Base-by-base conservation (phyloP, 2,888 invertebrate genomes). In the Thera obeliscata region DNA sequence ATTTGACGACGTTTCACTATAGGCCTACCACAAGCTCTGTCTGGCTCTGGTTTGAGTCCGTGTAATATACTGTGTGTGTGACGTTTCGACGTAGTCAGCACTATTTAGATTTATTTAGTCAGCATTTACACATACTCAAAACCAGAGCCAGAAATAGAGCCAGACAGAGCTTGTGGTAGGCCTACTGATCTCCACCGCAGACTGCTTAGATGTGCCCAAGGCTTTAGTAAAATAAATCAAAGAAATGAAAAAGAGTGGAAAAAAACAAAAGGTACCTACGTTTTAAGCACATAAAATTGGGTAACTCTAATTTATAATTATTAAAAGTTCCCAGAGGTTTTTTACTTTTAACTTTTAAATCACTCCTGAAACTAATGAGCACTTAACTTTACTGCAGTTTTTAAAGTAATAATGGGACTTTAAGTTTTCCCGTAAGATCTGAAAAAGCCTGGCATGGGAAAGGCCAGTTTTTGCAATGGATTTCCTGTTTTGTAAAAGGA, bases 361-460 rank as follows among this genome's bases (percentile, higher is more conserved):
- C 76, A 77, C 76, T 73, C 70, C 72, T 59, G 75, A 74, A 75
- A 84, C 82, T 86, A 85, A 88, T 85, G 85, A 84, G 76, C 76
- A 78, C 78, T 85, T 83, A 79, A 78, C 79, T 87, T 89, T 85
- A 89, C 84, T 87, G 87, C 85, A 85, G 84, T 89, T 87, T 73
- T 68, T 71, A 52, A 87, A 89, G 82, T 87, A 84, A 81, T 87
- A 89, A 89, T 86, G 84, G 85, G 76, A 80, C 81, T 86, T 86
- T 76, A 84, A 88, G 81, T 86, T 87, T 80, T 64, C 75, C 67
- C 77, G 78, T 84, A 85, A 83, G 85, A 84, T 78, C 78, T 22
- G 22, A 22, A 22, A 22, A 22, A 22, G 22, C 22, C 22, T 22
- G 22, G 22, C 22, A 22, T 22, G 69, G 63, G 66, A 74, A 73